Evolutionary conservation across 2,888 invertebrate species (phyloP), one percentile per base, ranked within the genome.

Genomic region (Falcaria lacertinaria): DNA sequence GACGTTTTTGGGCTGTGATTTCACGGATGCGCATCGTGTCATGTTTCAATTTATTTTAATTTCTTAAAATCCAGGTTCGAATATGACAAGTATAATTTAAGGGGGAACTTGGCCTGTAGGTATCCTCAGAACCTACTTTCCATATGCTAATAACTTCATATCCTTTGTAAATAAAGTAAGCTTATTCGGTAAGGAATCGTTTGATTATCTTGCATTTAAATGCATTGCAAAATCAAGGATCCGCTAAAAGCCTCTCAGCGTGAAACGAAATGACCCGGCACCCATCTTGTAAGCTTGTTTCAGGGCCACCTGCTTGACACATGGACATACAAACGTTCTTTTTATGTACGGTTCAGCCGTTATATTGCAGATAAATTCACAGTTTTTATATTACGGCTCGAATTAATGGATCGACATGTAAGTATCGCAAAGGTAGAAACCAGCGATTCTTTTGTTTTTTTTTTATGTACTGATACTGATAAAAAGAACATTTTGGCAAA

Each of bases 241-340:
- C 64, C 53, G 63, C 67, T 72, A 71, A 75, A 66, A 69, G 57
- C 57, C 54, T 80, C 78, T 60, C 77, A 80, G 80, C 79, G 69
- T 81, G 81, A 75, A 74, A 68, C 64, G 53, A 71, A 78, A 77
- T 73, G 63, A 69, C 57, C 57, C 47, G 69, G 74, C 68, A 66
- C 59, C 63, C 62, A 75, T 74, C 70, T 64, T 53, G 47, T 42
- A 58, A 71, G 64, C 63, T 54, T 60, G 57, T 75, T 77, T 74
- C 74, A 74, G 76, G 77, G 75, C 76, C 80, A 74, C 77, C 74
- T 73, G 72, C 58, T 67, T 80, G 80, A 80, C 83, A 78, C 73
- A 71, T 63, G 72, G 58, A 69, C 78, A 77, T 83, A 77, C 65
- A 54, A 73, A 76, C 51, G 52, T 48, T 52, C 64, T 76, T 66